Percentiles rank a stretch among this genome's conserved stretches.
Evolutionary conservation across 2,888 invertebrate genomes (phyloP).

Genomic region (Idaea dimidiata): DNA sequence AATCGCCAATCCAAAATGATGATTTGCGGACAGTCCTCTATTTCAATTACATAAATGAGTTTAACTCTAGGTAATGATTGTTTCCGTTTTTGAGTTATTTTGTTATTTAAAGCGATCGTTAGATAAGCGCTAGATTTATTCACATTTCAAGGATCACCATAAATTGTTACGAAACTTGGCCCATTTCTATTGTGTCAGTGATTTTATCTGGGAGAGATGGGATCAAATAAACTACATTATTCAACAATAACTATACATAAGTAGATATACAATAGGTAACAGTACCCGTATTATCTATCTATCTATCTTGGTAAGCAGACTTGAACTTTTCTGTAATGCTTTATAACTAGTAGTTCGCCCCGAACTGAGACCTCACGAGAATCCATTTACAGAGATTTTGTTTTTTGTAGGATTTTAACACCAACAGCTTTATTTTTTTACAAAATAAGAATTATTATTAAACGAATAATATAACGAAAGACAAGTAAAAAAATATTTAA

Average conservation of each 20-base stretch:
- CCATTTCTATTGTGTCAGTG: constrained; percentile 7
- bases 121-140: constrained; percentile 48
- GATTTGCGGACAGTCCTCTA: constrained; percentile 58
- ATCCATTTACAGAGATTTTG: too few species aligned
- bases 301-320: too few species aligned
- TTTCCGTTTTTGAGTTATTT: constrained; percentile 69
- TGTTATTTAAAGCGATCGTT: constrained; percentile 47
- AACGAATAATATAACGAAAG: too few species aligned
- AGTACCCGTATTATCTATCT: too few species aligned
- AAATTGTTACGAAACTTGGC: not conserved
- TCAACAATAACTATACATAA: not conserved
- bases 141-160: constrained; percentile 52
- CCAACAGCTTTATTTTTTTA: too few species aligned
- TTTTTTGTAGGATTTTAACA: too few species aligned
- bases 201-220: not conserved
- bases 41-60: constrained; percentile 69
- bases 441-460: too few species aligned
- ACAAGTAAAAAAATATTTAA: too few species aligned
- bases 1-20: constrained; percentile 70
- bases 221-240: not conserved
- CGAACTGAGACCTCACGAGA: too few species aligned
- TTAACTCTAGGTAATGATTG: constrained; percentile 67
- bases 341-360: too few species aligned
- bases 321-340: too few species aligned
- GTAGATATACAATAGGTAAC: not conserved